Evolutionary conservation across 2,888 invertebrate species (phyloP).

Genomic region (Drosophila kanekoi): DNA sequence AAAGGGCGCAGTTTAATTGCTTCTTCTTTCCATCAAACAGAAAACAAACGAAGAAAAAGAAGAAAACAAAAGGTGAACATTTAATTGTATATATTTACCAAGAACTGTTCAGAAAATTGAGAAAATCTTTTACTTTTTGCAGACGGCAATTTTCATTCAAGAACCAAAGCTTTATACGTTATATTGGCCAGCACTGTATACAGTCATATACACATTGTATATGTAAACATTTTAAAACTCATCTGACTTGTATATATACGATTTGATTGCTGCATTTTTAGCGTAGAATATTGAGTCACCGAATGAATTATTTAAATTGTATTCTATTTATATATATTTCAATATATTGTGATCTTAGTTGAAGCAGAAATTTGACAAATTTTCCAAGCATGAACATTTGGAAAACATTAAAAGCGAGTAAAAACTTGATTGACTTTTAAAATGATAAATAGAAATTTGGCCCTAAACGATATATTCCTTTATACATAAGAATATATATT

Average conservation of each 20-base stretch:
- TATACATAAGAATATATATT: no score
- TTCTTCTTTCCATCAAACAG: conserved; percentile 4
- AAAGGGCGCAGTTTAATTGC: conserved; percentile 51
- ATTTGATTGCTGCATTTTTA: conserved; percentile 39
- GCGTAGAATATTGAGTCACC: conserved; percentile 39
- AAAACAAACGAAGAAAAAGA: neutral
- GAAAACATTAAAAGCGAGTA: neutral
- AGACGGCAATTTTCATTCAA: neutral
- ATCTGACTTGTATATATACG: conserved; percentile 12
- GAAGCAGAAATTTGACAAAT: conserved; percentile 8
- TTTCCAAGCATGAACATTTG: neutral
- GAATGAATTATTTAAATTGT: conserved; percentile 18
- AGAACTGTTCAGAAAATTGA: no score
- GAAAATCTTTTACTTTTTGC: neutral
- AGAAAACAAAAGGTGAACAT: neutral
- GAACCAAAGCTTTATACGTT: neutral
- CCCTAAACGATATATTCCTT: neutral
- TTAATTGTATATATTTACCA: no score
- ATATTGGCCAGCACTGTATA: neutral
- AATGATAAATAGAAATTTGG: neutral
- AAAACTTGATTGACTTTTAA: neutral
- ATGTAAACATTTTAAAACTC: conserved; percentile 18
- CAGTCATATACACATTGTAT: neutral
- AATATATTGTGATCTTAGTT: conserved; percentile 18
- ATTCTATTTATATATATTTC: conserved; percentile 42